These are phyloP conservation scores for Drosophila orosa DNA, from an alignment of 1,140 invertebrate species.

Conservation along the genomic window DNA sequence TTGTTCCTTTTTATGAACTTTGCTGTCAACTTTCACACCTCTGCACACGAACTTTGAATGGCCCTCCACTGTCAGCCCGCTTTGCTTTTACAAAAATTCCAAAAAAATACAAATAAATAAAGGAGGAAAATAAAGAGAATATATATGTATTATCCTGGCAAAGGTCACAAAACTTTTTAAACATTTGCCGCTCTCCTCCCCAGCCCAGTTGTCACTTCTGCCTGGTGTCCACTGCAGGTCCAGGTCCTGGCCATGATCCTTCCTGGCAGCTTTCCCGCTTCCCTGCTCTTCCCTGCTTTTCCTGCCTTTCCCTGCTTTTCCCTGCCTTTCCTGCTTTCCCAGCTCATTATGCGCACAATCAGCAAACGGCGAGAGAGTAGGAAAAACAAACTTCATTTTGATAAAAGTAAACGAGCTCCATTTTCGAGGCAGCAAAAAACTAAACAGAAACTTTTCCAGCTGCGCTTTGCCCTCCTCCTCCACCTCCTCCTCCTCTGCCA, in stretches of 20 bases:
- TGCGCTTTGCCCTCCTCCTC: constrained; percentile 20
- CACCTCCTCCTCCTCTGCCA: not conserved
- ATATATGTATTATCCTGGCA: constrained; percentile 24
- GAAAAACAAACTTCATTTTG: constrained; percentile 65
- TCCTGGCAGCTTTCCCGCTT: not conserved
- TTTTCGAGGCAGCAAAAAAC: constrained; percentile 53
- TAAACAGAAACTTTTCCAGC: constrained; percentile 60
- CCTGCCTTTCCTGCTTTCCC: constrained; percentile 2
- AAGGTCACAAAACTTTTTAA: constrained; percentile 68
- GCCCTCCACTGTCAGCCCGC: constrained; percentile 18
- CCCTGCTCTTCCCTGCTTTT: too few species aligned
- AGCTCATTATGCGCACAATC: constrained; percentile 60
- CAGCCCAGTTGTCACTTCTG: not conserved
- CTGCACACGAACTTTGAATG: constrained; percentile 54
- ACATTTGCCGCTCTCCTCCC: constrained; percentile 17
- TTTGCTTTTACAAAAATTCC: not conserved
- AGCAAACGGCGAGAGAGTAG: constrained; percentile 30
- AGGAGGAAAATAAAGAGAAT: not conserved
- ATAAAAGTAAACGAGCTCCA: constrained; percentile 70
- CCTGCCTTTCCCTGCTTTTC: not conserved
- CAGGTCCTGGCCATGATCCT: constrained; percentile 24
- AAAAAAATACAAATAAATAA: constrained; percentile 3
- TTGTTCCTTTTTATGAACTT: constrained; percentile 58
- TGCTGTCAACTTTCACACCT: constrained; percentile 69
- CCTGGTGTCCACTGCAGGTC: constrained; percentile 23